Conservation (phyloP, 2,888 invertebrate species). For the Oligia strigilis region DNA sequence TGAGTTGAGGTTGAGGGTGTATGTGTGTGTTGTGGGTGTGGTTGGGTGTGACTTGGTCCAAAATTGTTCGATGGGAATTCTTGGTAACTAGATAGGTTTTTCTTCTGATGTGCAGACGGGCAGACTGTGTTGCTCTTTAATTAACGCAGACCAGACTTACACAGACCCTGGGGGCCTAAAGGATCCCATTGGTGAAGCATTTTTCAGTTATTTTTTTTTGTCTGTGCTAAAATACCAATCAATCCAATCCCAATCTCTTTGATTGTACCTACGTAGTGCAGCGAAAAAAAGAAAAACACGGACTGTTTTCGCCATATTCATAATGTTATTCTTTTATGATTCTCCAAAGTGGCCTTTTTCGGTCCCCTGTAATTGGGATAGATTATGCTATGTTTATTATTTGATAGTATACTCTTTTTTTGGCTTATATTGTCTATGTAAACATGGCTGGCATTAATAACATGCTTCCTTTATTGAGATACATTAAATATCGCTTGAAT, state of each 20-base stretch:
- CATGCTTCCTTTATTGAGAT: neutral
- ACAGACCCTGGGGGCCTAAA: too few relatives aligned
- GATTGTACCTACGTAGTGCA: too few relatives aligned
- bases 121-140: neutral
- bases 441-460: neutral
- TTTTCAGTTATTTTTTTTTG: too few relatives aligned
- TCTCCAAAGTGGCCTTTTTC: too few relatives aligned
- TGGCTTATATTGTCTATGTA: neutral
- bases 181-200: too few relatives aligned
- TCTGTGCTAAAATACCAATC: too few relatives aligned
- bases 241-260: too few relatives aligned
- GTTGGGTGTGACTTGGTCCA: slow-evolving; percentile 38
- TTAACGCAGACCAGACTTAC: neutral
- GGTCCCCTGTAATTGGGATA: neutral
- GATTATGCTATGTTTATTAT: neutral
- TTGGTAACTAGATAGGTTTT: neutral
- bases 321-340: too few relatives aligned
- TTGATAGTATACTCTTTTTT: neutral
- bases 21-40: neutral
- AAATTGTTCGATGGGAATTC: neutral
- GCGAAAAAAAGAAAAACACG: too few relatives aligned
- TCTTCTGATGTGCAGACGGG: neutral
- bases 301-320: too few relatives aligned
- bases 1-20: slow-evolving; percentile 72
- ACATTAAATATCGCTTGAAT: neutral